Percentiles rank a stretch among this genome's conserved stretches.
These are phyloP conservation scores for Tachyglossus aculeatus DNA, from an alignment of 2,797 vertebrate genomes.

Conservation along the genomic window DNA sequence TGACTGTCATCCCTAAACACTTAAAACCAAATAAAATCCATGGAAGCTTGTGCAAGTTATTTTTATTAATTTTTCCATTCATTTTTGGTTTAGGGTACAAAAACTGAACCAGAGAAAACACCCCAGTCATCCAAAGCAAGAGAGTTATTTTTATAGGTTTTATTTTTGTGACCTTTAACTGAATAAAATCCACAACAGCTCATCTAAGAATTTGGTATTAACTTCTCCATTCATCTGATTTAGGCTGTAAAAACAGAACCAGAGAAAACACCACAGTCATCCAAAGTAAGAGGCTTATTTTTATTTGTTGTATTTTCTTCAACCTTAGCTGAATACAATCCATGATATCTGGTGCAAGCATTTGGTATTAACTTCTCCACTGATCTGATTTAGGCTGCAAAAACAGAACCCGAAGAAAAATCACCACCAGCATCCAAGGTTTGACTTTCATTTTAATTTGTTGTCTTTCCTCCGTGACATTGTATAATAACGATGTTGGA, in stretches of 20 bases:
- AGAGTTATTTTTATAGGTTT: not conserved
- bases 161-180: too few species aligned
- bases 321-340: too few species aligned
- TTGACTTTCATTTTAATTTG: constrained; percentile 27
- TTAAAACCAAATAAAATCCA: too few species aligned
- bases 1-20: too few species aligned
- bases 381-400: constrained; percentile 41
- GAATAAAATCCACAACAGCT: too few species aligned
- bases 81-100: not conserved
- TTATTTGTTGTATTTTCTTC: rapidly evolving
- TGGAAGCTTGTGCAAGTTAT: not conserved
- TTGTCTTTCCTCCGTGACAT: too few species aligned
- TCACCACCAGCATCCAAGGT: constrained; percentile 45
- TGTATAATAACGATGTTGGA: too few species aligned
- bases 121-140: constrained; percentile 26
- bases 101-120: constrained; percentile 34
- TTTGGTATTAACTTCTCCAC: too few species aligned
- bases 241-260: constrained; percentile 7
- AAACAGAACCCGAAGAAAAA: constrained; percentile 49
- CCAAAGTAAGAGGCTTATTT: constrained; percentile 25
- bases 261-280: constrained; percentile 6
- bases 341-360: too few species aligned
- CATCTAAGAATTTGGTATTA: too few species aligned
- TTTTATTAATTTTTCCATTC: not conserved
- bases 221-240: too few species aligned